Conservation (phyloP, 2,113 vertebrate species). For the Petroica traversi region DNA sequence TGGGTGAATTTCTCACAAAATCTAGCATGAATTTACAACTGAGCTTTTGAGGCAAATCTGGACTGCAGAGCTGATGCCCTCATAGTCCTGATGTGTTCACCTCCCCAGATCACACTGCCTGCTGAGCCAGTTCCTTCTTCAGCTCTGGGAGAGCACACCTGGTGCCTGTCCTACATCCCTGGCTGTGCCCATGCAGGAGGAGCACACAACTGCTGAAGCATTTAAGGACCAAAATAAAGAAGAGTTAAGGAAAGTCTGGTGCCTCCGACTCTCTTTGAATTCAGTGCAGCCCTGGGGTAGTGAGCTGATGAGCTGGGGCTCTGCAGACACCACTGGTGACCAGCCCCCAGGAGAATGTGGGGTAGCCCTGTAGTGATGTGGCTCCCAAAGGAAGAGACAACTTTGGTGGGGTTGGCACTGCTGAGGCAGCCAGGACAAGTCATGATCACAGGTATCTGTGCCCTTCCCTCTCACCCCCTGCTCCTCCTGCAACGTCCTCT, state of each 20-base stretch:
- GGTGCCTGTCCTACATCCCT: background rate
- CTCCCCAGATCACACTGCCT: rapidly evolving
- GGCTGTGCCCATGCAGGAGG: background rate
- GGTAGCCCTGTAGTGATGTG: background rate
- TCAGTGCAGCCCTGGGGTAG: background rate
- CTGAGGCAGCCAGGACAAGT: background rate
- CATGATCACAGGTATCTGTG: background rate
- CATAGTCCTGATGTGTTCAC: background rate
- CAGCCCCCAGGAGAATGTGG: background rate
- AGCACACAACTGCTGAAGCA: background rate
- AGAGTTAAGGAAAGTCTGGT: background rate
- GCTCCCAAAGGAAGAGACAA: background rate
- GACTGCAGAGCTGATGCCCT: background rate
- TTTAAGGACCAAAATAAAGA: background rate
- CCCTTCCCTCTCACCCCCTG: background rate
- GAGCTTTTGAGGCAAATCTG: background rate
- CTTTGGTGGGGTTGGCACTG: background rate
- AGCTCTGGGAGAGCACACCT: background rate
- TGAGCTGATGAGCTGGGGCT: rapidly evolving
- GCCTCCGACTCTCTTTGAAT: background rate
- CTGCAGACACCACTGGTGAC: background rate
- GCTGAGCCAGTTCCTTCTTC: background rate
- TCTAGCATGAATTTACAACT: background rate
- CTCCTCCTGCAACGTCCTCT: background rate
- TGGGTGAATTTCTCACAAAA: background rate